Percentiles rank a stretch among this genome's conserved stretches.
These are phyloP conservation scores for Clarias magur DNA, from an alignment of 2,113 vertebrate species.

Conservation along the genomic window DNA sequence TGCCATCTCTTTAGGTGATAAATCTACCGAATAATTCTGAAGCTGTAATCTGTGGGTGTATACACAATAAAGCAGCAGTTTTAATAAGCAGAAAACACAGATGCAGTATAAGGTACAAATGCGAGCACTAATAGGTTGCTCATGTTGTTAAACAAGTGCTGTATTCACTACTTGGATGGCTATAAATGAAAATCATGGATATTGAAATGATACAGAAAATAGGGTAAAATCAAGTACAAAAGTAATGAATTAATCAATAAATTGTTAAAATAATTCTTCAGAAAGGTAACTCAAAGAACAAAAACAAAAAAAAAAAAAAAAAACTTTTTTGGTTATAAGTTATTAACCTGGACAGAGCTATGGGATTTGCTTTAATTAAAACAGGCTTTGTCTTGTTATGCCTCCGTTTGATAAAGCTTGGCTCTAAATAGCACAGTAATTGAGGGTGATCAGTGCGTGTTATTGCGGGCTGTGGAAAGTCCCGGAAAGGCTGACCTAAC, in stretches of 20 bases:
- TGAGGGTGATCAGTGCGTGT: conserved; percentile 54
- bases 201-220: neutral
- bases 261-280: neutral
- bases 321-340: conserved; percentile 15
- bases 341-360: conserved; percentile 39
- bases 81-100: neutral
- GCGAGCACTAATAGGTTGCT: neutral
- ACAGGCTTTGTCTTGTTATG: conserved; percentile 45
- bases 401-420: conserved; percentile 45
- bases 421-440: conserved; percentile 65
- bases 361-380: conserved; percentile 52
- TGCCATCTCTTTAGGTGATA: neutral
- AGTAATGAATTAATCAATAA: neutral
- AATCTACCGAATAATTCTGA: neutral
- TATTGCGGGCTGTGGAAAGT: conserved; percentile 59
- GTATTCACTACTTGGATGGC: neutral
- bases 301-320: neutral
- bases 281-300: neutral
- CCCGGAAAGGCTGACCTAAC: conserved; percentile 71
- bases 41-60: neutral
- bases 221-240: neutral
- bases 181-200: neutral
- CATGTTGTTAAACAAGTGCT: neutral
- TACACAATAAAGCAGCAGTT: neutral
- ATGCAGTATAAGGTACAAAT: neutral